Conservation (phyloP, 2,113 vertebrate species). For the Rafetus swinhoei region DNA sequence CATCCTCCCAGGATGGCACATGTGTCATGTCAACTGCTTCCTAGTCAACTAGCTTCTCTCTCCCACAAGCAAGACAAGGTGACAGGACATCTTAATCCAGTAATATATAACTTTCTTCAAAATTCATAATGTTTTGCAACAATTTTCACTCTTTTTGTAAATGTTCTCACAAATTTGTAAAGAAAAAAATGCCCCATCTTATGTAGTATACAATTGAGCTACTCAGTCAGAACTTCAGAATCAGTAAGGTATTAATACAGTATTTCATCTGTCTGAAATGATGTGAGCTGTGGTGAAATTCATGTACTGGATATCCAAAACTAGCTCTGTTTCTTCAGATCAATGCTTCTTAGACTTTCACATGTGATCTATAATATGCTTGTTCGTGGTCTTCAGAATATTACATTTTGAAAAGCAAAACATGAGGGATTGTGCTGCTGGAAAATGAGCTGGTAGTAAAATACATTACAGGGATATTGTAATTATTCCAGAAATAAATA, state of each 20-base stretch:
- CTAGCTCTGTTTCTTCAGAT: not conserved
- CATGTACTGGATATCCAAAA: not conserved
- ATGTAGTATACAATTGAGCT: not conserved
- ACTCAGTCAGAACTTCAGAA: not conserved
- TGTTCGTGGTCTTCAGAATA: not conserved
- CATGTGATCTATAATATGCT: not conserved
- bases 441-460: too few relatives aligned
- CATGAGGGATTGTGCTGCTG: too few relatives aligned
- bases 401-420: not conserved
- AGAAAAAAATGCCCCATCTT: not conserved
- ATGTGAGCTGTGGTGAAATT: not conserved
- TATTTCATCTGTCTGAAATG: not conserved
- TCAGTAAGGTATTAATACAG: not conserved
- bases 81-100: constrained; percentile 33
- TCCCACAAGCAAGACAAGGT: constrained; percentile 6
- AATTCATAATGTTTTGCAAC: constrained; percentile 10
- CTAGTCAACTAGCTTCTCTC: constrained; percentile 46
- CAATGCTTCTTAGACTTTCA: not conserved
- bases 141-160: constrained; percentile 25
- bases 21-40: not conserved
- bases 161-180: constrained; percentile 3
- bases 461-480: too few relatives aligned
- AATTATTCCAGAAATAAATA: too few relatives aligned
- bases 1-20: too few relatives aligned
- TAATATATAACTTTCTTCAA: constrained; percentile 30